Evolutionary conservation across 2,888 invertebrate genomes (phyloP), one percentile per base, ranked within the genome.

Genomic region (Nemoura dubitans): DNA sequence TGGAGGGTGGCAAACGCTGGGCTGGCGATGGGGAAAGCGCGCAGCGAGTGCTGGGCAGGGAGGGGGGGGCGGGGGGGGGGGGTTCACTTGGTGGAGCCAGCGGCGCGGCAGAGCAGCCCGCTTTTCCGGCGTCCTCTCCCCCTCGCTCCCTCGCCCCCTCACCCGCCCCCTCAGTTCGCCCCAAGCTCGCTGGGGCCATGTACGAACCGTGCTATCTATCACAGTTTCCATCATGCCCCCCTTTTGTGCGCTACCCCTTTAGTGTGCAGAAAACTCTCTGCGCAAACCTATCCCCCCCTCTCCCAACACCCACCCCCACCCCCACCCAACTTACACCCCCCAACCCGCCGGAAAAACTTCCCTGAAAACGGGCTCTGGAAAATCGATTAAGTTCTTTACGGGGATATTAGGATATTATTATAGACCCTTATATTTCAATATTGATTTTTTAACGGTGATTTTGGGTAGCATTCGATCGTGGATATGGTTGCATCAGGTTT

Each of bases 241-340:
- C 81, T n/a, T n/a, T 59, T 42, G 25, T 82, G 81, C 80, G 85
- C 84, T 59, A 86, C 86, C 87, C 81, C 85, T 86, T 87, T 86
- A 85, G 81, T 81, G 82, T 83, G 82, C 85, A 81, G 76, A 78
- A 76, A 80, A 81, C 85, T 85, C 28, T 76, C 87, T 16, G 83
- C 86, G 59, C 82, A 81, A 80, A 76, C 76, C 86, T 83, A 21
- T 30, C 85, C 30, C 86, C 86, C 21, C 21, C 29, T 27, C 5
- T 27, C 87, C 83, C 78, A 76, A 3, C 86, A 26, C 83, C 36
- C n/a, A 28, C 85, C 28, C 76, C 26, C 82, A 16, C 86, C 76
- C 83, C 27, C 80, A 27, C 59, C 59, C n/a, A 28, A n/a, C n/a
- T n/a, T n/a, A n/a, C 76, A 76, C 21, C 6, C n/a, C 30, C 80